Percentiles rank a stretch among this genome's conserved stretches.
phyloP scores from a whole-genome alignment of 2,113 vertebrate genomes.

The Pao palembangensis region DNA sequence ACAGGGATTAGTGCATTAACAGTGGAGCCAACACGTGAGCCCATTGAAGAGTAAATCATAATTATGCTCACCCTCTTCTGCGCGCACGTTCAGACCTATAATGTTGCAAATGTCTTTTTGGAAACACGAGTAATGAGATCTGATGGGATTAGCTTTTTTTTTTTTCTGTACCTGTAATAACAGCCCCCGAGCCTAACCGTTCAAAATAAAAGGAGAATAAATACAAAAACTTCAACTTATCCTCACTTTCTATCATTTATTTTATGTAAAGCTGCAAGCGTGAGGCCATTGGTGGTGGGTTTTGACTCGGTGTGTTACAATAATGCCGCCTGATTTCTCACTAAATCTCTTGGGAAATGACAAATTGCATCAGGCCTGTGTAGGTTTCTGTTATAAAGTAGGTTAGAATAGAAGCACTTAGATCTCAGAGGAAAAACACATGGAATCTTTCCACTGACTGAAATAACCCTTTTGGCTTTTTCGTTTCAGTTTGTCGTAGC shows the following conservation, averaged over 20 bases:
- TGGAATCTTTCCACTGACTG: conserved; percentile 1
- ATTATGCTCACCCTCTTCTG: background rate
- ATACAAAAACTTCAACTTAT: background rate
- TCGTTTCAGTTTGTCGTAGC: no score
- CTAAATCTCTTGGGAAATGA: conserved; percentile 10
- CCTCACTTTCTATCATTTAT: conserved; percentile 10
- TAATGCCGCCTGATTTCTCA: conserved; percentile 7
- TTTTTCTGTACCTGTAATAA: conserved; percentile 42
- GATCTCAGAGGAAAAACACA: conserved; percentile 1
- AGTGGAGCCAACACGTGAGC: conserved; percentile 29
- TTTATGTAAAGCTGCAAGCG: conserved; percentile 11
- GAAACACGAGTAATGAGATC: conserved; percentile 32
- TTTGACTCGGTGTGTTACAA: conserved; percentile 12
- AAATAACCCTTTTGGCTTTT: no score
- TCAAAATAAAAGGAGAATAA: background rate
- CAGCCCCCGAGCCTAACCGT: conserved; percentile 19
- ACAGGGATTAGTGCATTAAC: conserved; percentile 39
- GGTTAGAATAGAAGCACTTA: conserved; percentile 5
- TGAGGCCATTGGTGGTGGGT: conserved; percentile 21
- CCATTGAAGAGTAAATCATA: conserved; percentile 30
- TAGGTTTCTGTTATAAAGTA: conserved; percentile 14
- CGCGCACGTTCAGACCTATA: conserved; percentile 14
- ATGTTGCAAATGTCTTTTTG: conserved; percentile 28
- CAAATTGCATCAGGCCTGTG: conserved; percentile 13
- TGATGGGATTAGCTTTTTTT: conserved; percentile 38